phyloP scores from a whole-genome alignment of 2,113 vertebrate species.

The cat (Felis catus) region DNA sequence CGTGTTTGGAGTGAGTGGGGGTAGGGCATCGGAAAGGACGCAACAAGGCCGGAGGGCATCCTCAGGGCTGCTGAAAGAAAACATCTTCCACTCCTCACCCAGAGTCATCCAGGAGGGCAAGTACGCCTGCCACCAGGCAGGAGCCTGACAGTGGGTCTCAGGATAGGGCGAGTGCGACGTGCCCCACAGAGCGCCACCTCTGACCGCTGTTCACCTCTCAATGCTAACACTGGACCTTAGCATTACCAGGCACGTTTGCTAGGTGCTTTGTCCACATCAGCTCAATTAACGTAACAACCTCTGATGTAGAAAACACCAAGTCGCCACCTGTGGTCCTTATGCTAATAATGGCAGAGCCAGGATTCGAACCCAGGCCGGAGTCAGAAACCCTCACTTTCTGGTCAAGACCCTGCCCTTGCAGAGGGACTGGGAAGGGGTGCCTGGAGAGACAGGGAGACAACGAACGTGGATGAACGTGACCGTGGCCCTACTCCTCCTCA shows the following conservation, averaged over 20 bases:
- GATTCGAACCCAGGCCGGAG: not conserved
- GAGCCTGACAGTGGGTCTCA: not conserved
- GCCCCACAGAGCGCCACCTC: too few species aligned
- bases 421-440: not conserved
- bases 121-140: not conserved
- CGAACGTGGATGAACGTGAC: not conserved
- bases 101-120: too few species aligned
- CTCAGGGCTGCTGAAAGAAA: not conserved
- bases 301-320: not conserved
- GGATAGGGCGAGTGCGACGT: not conserved
- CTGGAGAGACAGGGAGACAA: not conserved
- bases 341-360: not conserved
- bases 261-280: not conserved
- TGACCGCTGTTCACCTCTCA: not conserved
- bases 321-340: fast-evolving
- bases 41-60: not conserved
- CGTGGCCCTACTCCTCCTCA: not conserved
- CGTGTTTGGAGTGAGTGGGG: fast-evolving
- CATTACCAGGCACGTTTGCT: too few species aligned
- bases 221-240: not conserved
- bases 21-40: not conserved
- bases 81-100: not conserved
- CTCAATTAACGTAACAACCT: fast-evolving
- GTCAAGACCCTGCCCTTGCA: not conserved
- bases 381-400: not conserved